Base-by-base conservation (phyloP, 2,888 invertebrate species). In the Entomobrya proxima region DNA sequence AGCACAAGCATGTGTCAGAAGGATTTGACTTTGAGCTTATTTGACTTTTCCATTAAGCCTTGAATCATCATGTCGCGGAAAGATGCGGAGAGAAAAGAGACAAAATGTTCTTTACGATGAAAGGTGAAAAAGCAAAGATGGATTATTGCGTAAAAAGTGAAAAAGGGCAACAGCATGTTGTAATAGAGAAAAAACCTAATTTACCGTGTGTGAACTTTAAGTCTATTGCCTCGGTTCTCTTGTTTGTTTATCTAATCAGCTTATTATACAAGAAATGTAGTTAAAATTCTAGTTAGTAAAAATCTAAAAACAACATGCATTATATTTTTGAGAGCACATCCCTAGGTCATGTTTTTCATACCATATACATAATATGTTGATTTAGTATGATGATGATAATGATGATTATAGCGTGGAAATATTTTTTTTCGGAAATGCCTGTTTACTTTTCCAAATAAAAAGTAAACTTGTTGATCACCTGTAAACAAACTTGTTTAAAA, bases 31-130 rank as follows among this genome's bases (percentile, higher is more conserved):
- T 35, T 64, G n/a, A 3, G n/a, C 4, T 44, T 69, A 44, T 69
- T 69, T 69, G 69, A 24, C 69, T 69, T 69, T 69, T 27, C 44
- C 44, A 40, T 69, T 69, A 69, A 40, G 44, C 44, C 15, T 11
- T n/a, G n/a, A n/a, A n/a, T n/a, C 44, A 40, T 40, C 44, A 40
- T 11, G 15, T 7, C 7, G 15, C 44, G n/a, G 35, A 13, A 18
- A 40, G 69, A 11, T 18, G 2, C 32, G 64, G 9, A 15, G 13
- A 64, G n/a, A 35, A n/a, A n/a, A 32, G 35, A 64, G 27, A 35
- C 64, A 64, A 37, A 32, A 64, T 37, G 13, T 35, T 35, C 18
- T 11, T 21, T 21, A 32, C 13, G 61, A 61, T 13, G 32, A n/a
- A 35, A 32, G 32, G 37, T 37, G 37, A 11, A 37, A 67, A 67